phyloP scores from a whole-genome alignment of 1,140 invertebrate genomes.

The Bombus difficillimus region DNA sequence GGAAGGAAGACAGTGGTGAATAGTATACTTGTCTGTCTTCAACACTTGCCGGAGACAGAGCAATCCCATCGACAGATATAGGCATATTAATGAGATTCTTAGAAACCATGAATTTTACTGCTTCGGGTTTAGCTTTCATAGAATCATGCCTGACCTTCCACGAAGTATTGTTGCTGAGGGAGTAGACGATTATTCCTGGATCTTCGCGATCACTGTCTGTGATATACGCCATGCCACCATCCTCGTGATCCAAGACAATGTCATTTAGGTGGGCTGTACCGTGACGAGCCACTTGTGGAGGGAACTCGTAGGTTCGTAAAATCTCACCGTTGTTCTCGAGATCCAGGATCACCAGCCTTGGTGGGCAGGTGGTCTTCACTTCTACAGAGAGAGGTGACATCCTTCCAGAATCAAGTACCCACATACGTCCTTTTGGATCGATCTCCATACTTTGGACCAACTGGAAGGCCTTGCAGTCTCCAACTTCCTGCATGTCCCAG shows the following conservation, averaged over 20 bases:
- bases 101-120: conserved; percentile 84
- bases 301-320: conserved; percentile 84
- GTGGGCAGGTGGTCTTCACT: conserved; percentile 83
- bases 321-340: conserved; percentile 84
- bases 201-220: conserved; percentile 86
- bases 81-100: conserved; percentile 82
- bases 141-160: conserved; percentile 87
- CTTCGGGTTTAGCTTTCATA: conserved; percentile 85
- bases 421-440: conserved; percentile 87
- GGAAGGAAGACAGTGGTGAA: conserved; percentile 85
- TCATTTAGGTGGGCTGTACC: conserved; percentile 86
- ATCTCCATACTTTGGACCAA: conserved; percentile 89
- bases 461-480: conserved; percentile 86
- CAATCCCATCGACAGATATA: conserved; percentile 86
- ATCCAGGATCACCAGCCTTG: conserved; percentile 87
- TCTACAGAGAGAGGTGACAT: conserved; percentile 81
- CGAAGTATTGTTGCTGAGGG: conserved; percentile 84
- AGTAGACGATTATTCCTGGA: conserved; percentile 89
- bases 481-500: conserved; percentile 86
- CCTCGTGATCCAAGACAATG: conserved; percentile 87
- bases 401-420: conserved; percentile 87
- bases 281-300: conserved; percentile 81
- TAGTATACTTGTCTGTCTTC: conserved; percentile 84
- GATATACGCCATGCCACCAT: conserved; percentile 87
- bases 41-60: conserved; percentile 84